Conservation (phyloP, 2,113 vertebrate genomes). For the Strix uralensis region DNA sequence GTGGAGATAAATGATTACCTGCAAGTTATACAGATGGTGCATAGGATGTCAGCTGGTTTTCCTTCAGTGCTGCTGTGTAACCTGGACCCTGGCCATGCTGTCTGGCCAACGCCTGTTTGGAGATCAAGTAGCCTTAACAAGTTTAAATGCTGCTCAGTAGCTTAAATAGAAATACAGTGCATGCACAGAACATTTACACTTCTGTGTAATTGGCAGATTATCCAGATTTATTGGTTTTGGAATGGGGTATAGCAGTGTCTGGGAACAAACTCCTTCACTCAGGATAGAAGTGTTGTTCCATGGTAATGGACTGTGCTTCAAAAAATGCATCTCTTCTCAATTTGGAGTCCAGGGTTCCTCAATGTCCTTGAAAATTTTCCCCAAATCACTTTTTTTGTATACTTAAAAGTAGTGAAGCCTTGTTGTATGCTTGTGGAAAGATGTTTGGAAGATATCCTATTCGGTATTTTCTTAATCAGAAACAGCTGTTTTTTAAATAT, state of each 20-base stretch:
- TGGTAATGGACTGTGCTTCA: not conserved
- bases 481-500: conserved; percentile 24
- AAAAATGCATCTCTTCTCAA: not conserved
- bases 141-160: not conserved
- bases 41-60: not conserved
- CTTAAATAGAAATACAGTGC: not conserved
- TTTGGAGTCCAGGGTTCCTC: not conserved
- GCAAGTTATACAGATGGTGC: not conserved
- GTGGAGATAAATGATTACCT: not conserved
- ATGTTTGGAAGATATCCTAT: conserved; percentile 46
- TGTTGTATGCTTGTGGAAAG: not conserved
- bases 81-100: fast-evolving
- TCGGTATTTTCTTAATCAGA: conserved; percentile 20
- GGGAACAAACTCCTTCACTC: not conserved
- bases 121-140: not conserved
- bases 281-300: not conserved
- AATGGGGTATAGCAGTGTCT: not conserved
- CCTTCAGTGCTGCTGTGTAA: not conserved
- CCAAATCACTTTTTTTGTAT: not conserved
- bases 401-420: not conserved
- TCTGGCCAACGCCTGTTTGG: not conserved
- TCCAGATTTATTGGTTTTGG: not conserved
- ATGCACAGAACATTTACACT: not conserved
- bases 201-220: not conserved
- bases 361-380: not conserved